Percentiles rank a stretch among this genome's conserved stretches.
phyloP scores from a whole-genome alignment of 1,140 invertebrate genomes.

The Drosophila pachea region DNA sequence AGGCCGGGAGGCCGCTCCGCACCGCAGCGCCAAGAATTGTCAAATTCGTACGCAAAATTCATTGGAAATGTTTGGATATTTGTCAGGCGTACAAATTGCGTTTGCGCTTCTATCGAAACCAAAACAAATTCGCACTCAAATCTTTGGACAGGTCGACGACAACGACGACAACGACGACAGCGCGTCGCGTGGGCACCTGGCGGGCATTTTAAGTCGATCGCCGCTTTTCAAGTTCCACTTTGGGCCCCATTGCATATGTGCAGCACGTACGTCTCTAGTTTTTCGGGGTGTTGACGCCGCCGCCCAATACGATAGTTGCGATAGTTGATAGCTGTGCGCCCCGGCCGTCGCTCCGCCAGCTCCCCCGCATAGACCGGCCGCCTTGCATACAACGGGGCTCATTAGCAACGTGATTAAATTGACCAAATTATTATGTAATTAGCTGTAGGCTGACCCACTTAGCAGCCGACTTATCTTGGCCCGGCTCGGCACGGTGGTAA shows the following conservation, averaged over 20 bases:
- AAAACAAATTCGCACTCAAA: slow-evolving; percentile 47
- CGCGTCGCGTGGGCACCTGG: slow-evolving; percentile 62
- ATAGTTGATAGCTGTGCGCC: slow-evolving; percentile 7
- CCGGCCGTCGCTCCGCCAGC: neutral
- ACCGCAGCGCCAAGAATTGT: slow-evolving; percentile 34
- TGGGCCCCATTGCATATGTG: slow-evolving; percentile 34
- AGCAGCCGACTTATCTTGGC: slow-evolving; percentile 35
- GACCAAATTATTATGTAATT: slow-evolving; percentile 78
- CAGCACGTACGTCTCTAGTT: slow-evolving; percentile 33
- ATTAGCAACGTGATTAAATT: slow-evolving; percentile 71
- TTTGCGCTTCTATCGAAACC: slow-evolving; percentile 44
- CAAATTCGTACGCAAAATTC: slow-evolving; percentile 43
- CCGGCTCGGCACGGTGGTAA: slow-evolving; percentile 6
- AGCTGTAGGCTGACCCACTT: slow-evolving; percentile 69
- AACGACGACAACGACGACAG: slow-evolving; percentile 12
- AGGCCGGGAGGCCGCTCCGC: neutral
- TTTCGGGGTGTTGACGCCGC: slow-evolving; percentile 43
- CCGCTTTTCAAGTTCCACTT: slow-evolving; percentile 42
- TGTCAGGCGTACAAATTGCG: slow-evolving; percentile 57
- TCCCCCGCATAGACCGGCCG: slow-evolving; percentile 4
- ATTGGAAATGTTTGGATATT: slow-evolving; percentile 48
- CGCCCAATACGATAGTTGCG: slow-evolving; percentile 41
- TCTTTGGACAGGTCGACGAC: slow-evolving; percentile 34
- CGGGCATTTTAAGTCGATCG: slow-evolving; percentile 59
- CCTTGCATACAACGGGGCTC: slow-evolving; percentile 62